Percentiles rank a stretch among this genome's conserved stretches.
Evolutionary conservation across 2,797 vertebrate species (phyloP).

Genomic region (Phataginus tricuspis): DNA sequence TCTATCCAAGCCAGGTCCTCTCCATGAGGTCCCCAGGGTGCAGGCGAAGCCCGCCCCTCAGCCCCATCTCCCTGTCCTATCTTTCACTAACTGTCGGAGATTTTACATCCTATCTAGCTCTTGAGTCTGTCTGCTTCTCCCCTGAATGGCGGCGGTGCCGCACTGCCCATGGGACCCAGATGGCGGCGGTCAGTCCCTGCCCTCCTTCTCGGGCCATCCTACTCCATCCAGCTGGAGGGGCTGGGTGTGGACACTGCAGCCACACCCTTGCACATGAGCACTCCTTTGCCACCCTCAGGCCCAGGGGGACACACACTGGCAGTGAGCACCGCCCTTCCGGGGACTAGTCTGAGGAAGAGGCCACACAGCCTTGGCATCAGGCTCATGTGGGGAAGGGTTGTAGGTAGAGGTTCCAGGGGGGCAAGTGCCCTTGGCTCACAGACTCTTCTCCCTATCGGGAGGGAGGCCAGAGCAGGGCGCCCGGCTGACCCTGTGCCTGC

Average conservation of each 20-base stretch:
- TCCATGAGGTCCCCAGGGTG: background rate
- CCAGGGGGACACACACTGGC: fast-evolving
- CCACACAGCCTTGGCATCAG: background rate
- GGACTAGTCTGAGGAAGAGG: background rate
- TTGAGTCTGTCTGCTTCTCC: background rate
- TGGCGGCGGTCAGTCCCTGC: fast-evolving
- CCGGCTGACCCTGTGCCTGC: too few species aligned
- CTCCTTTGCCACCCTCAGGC: background rate
- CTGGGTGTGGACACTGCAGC: background rate
- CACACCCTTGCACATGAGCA: background rate
- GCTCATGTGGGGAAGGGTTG: background rate
- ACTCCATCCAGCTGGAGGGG: background rate
- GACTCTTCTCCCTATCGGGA: background rate
- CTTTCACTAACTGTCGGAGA: background rate
- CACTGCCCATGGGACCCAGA: fast-evolving
- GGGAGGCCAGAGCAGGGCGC: background rate
- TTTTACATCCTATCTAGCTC: background rate
- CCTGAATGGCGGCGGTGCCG: too few species aligned
- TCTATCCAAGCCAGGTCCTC: background rate
- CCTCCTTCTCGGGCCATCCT: background rate
- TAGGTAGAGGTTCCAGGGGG: background rate
- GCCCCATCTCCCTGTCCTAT: background rate
- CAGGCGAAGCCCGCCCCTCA: background rate
- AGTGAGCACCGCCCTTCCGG: background rate
- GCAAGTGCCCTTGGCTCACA: background rate